phyloP scores from a whole-genome alignment of 2,888 invertebrate species.

The Nebria salina region DNA sequence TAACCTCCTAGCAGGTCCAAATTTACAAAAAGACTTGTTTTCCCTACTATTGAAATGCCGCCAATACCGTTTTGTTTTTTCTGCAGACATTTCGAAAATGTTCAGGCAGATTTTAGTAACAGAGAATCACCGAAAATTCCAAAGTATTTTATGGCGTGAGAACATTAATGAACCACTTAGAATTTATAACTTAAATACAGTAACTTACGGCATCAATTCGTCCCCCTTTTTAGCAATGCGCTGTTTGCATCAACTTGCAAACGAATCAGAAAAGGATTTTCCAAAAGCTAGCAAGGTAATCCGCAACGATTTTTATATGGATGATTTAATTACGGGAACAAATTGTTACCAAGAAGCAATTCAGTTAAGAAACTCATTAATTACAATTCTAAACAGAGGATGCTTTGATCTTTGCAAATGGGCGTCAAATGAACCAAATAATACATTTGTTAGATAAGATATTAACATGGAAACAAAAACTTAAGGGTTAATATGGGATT shows the following conservation, averaged over 20 bases:
- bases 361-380: too few species aligned
- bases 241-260: slow-evolving; percentile 28
- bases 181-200: too few species aligned
- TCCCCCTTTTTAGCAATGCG: slow-evolving; percentile 28
- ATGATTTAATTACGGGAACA: slow-evolving; percentile 22
- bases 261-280: slow-evolving; percentile 11
- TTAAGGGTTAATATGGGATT: slow-evolving; percentile 22
- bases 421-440: slow-evolving; percentile 17
- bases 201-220: slow-evolving; percentile 16
- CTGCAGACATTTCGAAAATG: slow-evolving; percentile 32
- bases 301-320: slow-evolving; percentile 32
- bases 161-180: neutral
- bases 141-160: slow-evolving; percentile 32
- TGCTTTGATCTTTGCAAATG: slow-evolving; percentile 27
- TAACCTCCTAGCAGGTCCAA: slow-evolving; percentile 18
- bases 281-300: slow-evolving; percentile 28
- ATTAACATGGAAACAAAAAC: slow-evolving; percentile 24
- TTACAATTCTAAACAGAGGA: slow-evolving; percentile 12
- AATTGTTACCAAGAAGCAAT: too few species aligned
- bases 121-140: slow-evolving; percentile 22
- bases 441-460: slow-evolving; percentile 20
- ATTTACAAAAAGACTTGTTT: slow-evolving; percentile 28
- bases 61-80: slow-evolving; percentile 22
- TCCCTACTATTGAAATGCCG: slow-evolving; percentile 22
- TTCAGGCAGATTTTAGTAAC: slow-evolving; percentile 20